These are phyloP conservation scores for Embidobia sp. DNA, from an alignment of 2,888 invertebrate species.

Conservation along the genomic window DNA sequence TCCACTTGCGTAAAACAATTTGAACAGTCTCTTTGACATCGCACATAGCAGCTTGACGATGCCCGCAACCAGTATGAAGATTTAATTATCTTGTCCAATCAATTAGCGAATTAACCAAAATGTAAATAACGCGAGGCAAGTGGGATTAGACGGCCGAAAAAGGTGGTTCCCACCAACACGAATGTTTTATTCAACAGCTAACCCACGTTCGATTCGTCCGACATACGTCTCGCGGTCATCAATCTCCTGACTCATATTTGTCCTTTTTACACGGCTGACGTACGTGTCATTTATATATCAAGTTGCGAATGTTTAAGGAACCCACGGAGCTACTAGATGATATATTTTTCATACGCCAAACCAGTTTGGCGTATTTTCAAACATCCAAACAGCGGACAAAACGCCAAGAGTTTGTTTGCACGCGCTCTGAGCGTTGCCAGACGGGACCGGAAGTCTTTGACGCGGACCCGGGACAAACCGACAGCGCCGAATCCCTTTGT, in stretches of 20 bases:
- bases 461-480: background rate
- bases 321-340: slow-evolving; percentile 14
- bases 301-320: slow-evolving; percentile 18
- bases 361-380: slow-evolving; percentile 30
- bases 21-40: no score
- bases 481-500: slow-evolving; percentile 1
- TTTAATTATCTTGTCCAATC: slow-evolving; percentile 8
- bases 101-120: slow-evolving; percentile 10
- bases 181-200: slow-evolving; percentile 45
- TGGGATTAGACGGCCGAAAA: slow-evolving; percentile 19
- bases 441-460: slow-evolving; percentile 24
- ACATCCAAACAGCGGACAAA: background rate
- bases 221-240: slow-evolving; percentile 23
- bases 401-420: slow-evolving; percentile 6
- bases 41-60: background rate
- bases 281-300: slow-evolving; percentile 31
- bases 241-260: slow-evolving; percentile 24
- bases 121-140: slow-evolving; percentile 5
- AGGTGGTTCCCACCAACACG: slow-evolving; percentile 24
- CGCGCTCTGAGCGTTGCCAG: slow-evolving; percentile 5
- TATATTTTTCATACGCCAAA: slow-evolving; percentile 19
- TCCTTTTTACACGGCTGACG: slow-evolving; percentile 20
- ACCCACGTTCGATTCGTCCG: slow-evolving; percentile 32
- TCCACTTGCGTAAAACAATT: no score
- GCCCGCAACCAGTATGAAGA: background rate